Evolutionary conservation across 2,888 invertebrate genomes (phyloP), one percentile per base, ranked within the genome.

Genomic region (Cantharis lateralis): DNA sequence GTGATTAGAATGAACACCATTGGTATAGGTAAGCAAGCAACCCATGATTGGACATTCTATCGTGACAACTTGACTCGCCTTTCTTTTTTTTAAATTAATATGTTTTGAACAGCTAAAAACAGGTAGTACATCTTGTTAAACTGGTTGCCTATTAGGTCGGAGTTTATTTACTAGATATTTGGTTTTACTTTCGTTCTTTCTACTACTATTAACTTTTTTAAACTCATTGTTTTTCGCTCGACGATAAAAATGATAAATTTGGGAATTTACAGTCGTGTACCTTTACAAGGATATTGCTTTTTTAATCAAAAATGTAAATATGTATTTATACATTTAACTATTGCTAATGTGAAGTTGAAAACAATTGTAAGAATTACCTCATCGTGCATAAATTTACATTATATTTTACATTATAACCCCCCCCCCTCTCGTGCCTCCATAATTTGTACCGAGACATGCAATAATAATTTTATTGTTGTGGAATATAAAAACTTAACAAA

Each of bases 1-100:
- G 95, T 95, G 77, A 95, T 95, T 81, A 91, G 93, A 84, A 92
- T 93, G 80, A 92, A 92, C 82, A 83, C 83, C 68, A 82, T 86
- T 81, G 83, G 84, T 71, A 82, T 86, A 83, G 88, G 89, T 89
- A 84, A 83, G 79, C n/a, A n/a, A 48, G 7, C 13, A 32, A 32
- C 4, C 48, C 1, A 48, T 48, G 7, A 48, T n/a, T 48, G 2
- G 1, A 48, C 24, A 24, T 9, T 24, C 9, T 9, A 24, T 32
- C 13, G 2, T n/a, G 13, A 13, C 13, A 32, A 32, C n/a, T 9
- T n/a, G n/a, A 48, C 7, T 13, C 0, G 7, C n/a, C n/a, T 48
- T 48, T 48, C n/a, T 7, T 48, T 13, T n/a, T n/a, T 48, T n/a
- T 13, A 32, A 5, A 24, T 24, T 9, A 24, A 5, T 24, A 9